Evolutionary conservation across 1,140 invertebrate genomes (phyloP), one percentile per base, ranked within the genome.

Genomic region (Gryllus bimaculatus): DNA sequence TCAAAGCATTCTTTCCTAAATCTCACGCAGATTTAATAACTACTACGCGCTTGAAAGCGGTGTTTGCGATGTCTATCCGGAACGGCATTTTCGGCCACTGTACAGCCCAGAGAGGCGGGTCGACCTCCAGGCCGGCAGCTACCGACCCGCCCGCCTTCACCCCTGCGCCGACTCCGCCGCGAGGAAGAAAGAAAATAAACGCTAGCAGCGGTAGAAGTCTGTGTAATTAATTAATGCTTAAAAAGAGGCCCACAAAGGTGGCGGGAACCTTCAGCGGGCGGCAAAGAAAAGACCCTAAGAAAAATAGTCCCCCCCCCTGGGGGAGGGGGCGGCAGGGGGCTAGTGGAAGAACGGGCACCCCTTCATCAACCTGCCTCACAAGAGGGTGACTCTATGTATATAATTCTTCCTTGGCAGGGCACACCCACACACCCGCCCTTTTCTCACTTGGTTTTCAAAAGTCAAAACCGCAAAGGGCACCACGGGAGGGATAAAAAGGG

Each of bases 141-240:
- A 39, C 26, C 26, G 26, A 39, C 26, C 26, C 26, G 26, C 26
- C 26, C 26, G 26, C 26, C 26, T 39, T 5, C 26, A 39, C 26
- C 26, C 26, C 5, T 39, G 26, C 26, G 26, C 26, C 26, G 26
- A 1, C 5, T 39, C 1, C 26, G 26, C 26, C 26, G 26, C 26
- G 26, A 66, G 54, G 18, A 66, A 66, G 18, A 18, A 66, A 18
- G 54, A 66, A 66, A 66, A 66, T 66, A 66, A 66, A 66, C 54
- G 54, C 54, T 18, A 13, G 10, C 54, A 13, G 54, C 18, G 7
- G 54, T 18, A 18, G 18, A 66, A 66, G 54, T 66, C 54, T 66
- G 18, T 66, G 54, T 66, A 66, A 66, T 66, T 66, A 66, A 66
- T 66, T 66, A 66, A 66, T 66, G 54, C 54, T 66, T 66, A 66